Evolutionary conservation across 2,888 invertebrate genomes (phyloP).

Genomic region (Agrotis ipsilon): DNA sequence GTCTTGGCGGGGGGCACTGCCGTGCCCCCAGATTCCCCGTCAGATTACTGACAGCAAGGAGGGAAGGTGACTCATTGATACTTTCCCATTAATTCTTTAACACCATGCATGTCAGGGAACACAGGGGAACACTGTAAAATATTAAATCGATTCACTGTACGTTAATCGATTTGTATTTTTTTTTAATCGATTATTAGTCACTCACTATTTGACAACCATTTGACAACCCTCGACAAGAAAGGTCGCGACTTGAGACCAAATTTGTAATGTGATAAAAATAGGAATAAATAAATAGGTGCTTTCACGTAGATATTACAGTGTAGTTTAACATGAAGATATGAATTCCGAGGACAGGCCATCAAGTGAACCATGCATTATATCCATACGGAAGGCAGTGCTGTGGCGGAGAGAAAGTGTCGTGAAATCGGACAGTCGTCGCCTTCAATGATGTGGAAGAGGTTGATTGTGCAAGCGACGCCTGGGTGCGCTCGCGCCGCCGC

Average conservation of each 20-base stretch:
- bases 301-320: slow-evolving; percentile 35
- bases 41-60: no score
- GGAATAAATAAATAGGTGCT: slow-evolving; percentile 46
- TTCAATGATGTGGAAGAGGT: slow-evolving; percentile 91
- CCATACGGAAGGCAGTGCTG: slow-evolving; percentile 70
- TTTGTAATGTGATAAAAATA: slow-evolving; percentile 57
- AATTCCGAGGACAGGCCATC: slow-evolving; percentile 63
- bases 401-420: slow-evolving; percentile 89
- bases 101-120: no score
- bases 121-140: no score
- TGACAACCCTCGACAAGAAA: slow-evolving; percentile 34
- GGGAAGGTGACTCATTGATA: no score
- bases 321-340: slow-evolving; percentile 74
- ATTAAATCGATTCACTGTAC: slow-evolving; percentile 1
- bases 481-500: slow-evolving; percentile 71
- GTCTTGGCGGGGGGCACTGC: no score
- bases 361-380: slow-evolving; percentile 74
- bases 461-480: slow-evolving; percentile 88
- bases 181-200: background rate
- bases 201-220: slow-evolving; percentile 56
- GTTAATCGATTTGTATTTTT: no score
- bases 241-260: slow-evolving; percentile 47
- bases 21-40: no score
- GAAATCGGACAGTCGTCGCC: slow-evolving; percentile 88
- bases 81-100: no score